Percentiles rank a stretch among this genome's conserved stretches.
Conservation (phyloP, 1,140 invertebrate genomes). For the Medauroidea extradentata region DNA sequence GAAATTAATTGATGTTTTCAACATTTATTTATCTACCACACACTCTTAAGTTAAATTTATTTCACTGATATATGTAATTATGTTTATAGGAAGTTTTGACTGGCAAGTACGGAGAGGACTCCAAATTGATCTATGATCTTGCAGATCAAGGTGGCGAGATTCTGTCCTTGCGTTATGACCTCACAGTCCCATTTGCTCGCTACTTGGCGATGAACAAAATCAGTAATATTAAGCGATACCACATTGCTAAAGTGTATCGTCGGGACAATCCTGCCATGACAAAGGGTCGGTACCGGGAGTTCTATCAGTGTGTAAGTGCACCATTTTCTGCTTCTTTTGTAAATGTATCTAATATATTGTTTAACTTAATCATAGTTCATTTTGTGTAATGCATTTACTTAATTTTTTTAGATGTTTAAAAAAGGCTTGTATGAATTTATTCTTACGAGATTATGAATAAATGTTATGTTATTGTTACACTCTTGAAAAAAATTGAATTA, state of each 20-base stretch:
- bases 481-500: not conserved
- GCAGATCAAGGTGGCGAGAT: slow-evolving; percentile 98
- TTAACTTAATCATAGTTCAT: not conserved
- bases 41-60: too few relatives aligned
- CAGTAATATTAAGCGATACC: slow-evolving; percentile 87
- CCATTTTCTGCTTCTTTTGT: slow-evolving; percentile 5
- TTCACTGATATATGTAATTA: too few relatives aligned
- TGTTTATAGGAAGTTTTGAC: slow-evolving; percentile 89
- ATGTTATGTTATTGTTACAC: too few relatives aligned
- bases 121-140: slow-evolving; percentile 97
- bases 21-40: too few relatives aligned
- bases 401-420: too few relatives aligned
- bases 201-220: slow-evolving; percentile 99
- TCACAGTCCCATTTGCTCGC: slow-evolving; percentile 94
- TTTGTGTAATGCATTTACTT: not conserved
- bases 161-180: slow-evolving; percentile 81
- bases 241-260: slow-evolving; percentile 94
- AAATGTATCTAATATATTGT: too few relatives aligned
- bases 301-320: slow-evolving; percentile 96
- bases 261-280: slow-evolving; percentile 97
- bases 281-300: slow-evolving; percentile 93
- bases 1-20: too few relatives aligned
- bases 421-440: too few relatives aligned
- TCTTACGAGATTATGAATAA: too few relatives aligned
- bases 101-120: slow-evolving; percentile 99